phyloP scores from a whole-genome alignment of 2,888 invertebrate species.

The Catocala sponsa region DNA sequence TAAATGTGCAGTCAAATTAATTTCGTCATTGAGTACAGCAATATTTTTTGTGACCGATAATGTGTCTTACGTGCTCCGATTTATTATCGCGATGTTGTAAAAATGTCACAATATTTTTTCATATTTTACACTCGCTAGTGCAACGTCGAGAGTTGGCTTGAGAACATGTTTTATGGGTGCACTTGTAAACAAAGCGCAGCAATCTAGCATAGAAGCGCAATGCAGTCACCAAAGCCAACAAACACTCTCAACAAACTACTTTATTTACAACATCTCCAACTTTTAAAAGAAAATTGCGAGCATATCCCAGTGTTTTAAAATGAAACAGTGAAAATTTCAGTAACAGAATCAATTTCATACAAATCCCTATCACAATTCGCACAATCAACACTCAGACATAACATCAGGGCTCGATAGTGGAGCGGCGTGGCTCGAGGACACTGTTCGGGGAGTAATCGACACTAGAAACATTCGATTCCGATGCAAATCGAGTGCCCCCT shows the following conservation, averaged over 20 bases:
- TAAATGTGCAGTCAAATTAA: constrained; percentile 39
- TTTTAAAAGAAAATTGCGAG: constrained; percentile 2
- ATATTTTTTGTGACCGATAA: constrained; percentile 29
- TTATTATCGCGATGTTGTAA: constrained; percentile 10
- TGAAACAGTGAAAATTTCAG: constrained; percentile 15
- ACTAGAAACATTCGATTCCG: constrained; percentile 57
- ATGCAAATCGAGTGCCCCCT: constrained; percentile 56
- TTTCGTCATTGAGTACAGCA: constrained; percentile 25
- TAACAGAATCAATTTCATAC: constrained; percentile 36
- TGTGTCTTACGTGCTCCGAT: constrained; percentile 18
- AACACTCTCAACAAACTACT: constrained; percentile 13
- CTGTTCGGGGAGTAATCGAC: constrained; percentile 43
- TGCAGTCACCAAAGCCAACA: constrained; percentile 11
- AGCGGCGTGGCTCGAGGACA: constrained; percentile 19
- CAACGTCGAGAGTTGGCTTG: constrained; percentile 9
- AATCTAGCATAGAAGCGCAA: constrained; percentile 16
- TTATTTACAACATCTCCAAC: constrained; percentile 5
- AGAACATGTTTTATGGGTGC: constrained; percentile 16
- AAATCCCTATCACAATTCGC: constrained; percentile 26
- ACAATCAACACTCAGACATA: constrained; percentile 21
- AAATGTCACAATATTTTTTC: constrained; percentile 7
- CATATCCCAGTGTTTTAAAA: constrained; percentile 7
- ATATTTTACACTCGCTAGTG: constrained; percentile 4
- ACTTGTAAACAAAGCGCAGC: constrained; percentile 14
- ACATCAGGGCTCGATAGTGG: constrained; percentile 16